These are phyloP conservation scores for Phrynosoma blainvillii DNA, from an alignment of 2,113 vertebrate species.

Conservation along the genomic window DNA sequence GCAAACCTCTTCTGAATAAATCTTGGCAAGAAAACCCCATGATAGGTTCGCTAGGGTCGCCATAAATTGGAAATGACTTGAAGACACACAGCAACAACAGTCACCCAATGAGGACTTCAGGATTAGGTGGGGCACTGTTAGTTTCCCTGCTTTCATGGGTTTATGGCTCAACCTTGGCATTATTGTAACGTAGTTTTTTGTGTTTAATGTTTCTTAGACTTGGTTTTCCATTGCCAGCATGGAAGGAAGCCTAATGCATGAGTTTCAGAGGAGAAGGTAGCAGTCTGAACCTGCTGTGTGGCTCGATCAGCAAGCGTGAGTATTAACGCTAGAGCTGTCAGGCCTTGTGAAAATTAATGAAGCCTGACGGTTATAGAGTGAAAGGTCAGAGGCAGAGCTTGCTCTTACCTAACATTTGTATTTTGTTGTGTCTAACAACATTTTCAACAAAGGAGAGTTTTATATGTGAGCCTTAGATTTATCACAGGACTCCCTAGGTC, in stretches of 20 bases:
- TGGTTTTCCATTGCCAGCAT: slow-evolving; percentile 85
- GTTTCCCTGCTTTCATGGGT: slow-evolving; percentile 72
- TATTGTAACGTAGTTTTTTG: slow-evolving; percentile 83
- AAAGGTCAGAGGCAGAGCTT: slow-evolving; percentile 80
- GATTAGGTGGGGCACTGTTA: not conserved
- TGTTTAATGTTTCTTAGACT: slow-evolving; percentile 86
- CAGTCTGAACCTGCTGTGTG: slow-evolving; percentile 82
- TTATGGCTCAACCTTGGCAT: slow-evolving; percentile 66
- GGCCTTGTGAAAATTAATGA: slow-evolving; percentile 82
- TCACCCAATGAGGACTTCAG: fast-evolving
- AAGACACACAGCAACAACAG: no score
- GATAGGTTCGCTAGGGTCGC: no score
- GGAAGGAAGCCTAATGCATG: slow-evolving; percentile 83
- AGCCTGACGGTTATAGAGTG: slow-evolving; percentile 80
- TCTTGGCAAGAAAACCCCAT: no score
- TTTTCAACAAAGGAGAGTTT: slow-evolving; percentile 72
- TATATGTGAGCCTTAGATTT: slow-evolving; percentile 69
- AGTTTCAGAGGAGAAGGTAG: slow-evolving; percentile 84
- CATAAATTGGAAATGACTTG: no score
- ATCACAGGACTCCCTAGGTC: slow-evolving; percentile 65
- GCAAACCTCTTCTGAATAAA: no score
- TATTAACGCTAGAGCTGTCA: slow-evolving; percentile 81
- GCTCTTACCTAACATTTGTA: slow-evolving; percentile 74
- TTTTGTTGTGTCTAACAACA: slow-evolving; percentile 77
- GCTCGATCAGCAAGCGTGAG: slow-evolving; percentile 84